Base-by-base conservation (phyloP, 2,888 invertebrate species). In the Lysandra coridon region DNA sequence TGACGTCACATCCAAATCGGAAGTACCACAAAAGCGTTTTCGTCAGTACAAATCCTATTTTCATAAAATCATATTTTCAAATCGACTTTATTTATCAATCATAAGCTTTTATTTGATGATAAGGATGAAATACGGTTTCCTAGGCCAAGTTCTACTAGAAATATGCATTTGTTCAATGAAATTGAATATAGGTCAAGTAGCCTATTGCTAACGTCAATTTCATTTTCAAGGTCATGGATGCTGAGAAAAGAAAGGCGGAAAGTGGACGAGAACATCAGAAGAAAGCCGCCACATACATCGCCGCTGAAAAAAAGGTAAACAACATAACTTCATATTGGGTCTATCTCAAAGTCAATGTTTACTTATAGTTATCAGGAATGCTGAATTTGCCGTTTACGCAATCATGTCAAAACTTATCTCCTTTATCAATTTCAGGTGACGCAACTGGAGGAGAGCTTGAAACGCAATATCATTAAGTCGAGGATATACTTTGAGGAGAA, bases 401-500 rank as follows among this genome's bases (percentile, higher is more conserved):
- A 69, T 33, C 49, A 23, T 30, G 1, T 64, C 17, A 33, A 44
- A 2, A 62, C 23, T 62, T 78, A 62, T 33, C 69, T 17, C 30
- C 30, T 37, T 69, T 69, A 73, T 30, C 4, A 53, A 79, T 86
- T 88, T 49, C 86, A 96, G 96, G 96, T 97, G 73, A 96, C 97
- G 84, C 96, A 96, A 85, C 89, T 98, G 49, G 98, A 98, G 89
- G 98, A 98, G 83, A 97, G 97, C 85, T 95, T 98, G 80, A 97
- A 97, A 83, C 96, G 97, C 79, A 97, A 96, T 86, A 98, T 99
- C 78, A 95, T 96, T 62, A 98, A 98, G 90, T 97, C 99, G 1
- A 96, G 98, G 80, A 96, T 97, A 0, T 99, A 99, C 89, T 99
- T 99, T 87, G 98, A 99, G 82, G 97, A 98, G 89, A 98, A 98